A percentile compares a stretch with the other conserved stretches of the same genome.
Evolutionary conservation across 1,140 invertebrate genomes (phyloP).

Genomic region (Pteromalus puparum): DNA sequence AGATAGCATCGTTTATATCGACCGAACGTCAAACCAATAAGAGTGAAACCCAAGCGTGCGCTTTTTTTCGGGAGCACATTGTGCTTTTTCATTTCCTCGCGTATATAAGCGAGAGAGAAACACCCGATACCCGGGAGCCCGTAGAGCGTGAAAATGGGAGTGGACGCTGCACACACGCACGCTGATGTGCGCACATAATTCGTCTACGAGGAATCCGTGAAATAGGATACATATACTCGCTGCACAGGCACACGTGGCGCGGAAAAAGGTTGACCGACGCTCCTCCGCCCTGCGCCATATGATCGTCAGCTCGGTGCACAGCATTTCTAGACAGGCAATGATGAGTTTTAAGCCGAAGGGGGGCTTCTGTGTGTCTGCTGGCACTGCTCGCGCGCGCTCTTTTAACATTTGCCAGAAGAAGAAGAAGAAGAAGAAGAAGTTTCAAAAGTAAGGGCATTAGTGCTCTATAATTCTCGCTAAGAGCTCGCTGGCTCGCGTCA

Average conservation of each 20-base stretch:
- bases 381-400: neutral
- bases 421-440: neutral
- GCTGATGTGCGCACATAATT: neutral
- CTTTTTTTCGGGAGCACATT: neutral
- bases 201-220: conserved; percentile 39
- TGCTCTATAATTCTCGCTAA: neutral
- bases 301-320: neutral
- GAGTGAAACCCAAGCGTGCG: no score
- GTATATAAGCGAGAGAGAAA: neutral
- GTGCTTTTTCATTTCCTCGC: conserved; percentile 16
- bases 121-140: conserved; percentile 2
- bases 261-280: neutral
- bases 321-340: neutral
- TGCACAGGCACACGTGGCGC: conserved; percentile 6
- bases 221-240: neutral
- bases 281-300: conserved; percentile 13
- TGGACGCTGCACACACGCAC: no score
- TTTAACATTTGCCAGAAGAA: neutral
- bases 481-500: neutral
- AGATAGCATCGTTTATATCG: no score
- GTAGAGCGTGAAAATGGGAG: conserved; percentile 29
- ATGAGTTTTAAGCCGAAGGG: neutral
- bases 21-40: conserved; percentile 5
- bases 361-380: neutral
- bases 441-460: neutral